Percentiles rank a stretch among this genome's conserved stretches.
Evolutionary conservation across 2,797 vertebrate species (phyloP).

Genomic region (Neosilurus hyrtlii): DNA sequence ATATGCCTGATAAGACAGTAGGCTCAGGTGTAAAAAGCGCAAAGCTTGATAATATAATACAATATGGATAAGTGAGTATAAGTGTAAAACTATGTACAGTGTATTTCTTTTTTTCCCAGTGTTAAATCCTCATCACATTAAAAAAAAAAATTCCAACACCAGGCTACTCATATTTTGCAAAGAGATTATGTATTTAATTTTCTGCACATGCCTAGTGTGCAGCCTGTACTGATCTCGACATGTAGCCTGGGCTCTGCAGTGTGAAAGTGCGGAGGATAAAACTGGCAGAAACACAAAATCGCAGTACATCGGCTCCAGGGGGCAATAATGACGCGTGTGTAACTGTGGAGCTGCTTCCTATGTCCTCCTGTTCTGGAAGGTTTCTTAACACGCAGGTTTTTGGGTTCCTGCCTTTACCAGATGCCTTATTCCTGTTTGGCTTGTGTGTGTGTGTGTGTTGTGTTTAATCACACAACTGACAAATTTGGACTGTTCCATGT

Average conservation of each 20-base stretch:
- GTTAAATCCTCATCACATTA: too few species aligned
- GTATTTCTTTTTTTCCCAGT: too few species aligned
- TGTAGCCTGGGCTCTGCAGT: conserved; percentile 58
- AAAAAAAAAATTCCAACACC: not conserved
- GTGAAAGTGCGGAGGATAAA: conserved; percentile 57
- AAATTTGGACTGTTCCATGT: not conserved
- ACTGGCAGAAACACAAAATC: conserved; percentile 61
- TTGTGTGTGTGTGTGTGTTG: not conserved
- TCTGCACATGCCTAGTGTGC: not conserved
- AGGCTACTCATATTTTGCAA: not conserved
- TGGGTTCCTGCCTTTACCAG: conserved; percentile 41
- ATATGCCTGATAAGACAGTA: too few species aligned
- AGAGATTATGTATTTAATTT: not conserved
- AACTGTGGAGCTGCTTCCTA: conserved; percentile 44
- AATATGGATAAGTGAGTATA: not conserved
- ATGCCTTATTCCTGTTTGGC: conserved; percentile 35
- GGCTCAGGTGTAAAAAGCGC: not conserved
- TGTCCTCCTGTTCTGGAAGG: conserved; percentile 48
- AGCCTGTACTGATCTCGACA: conserved; percentile 6
- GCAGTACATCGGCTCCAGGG: conserved; percentile 33
- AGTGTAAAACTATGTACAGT: not conserved
- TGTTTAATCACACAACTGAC: conserved; percentile 14
- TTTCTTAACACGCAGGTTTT: conserved; percentile 25
- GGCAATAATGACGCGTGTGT: conserved; percentile 45
- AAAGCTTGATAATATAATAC: not conserved